phyloP scores from a whole-genome alignment of 37 sponge, comb jelly and placozoan species.

The Haliclona indistincta region DNA sequence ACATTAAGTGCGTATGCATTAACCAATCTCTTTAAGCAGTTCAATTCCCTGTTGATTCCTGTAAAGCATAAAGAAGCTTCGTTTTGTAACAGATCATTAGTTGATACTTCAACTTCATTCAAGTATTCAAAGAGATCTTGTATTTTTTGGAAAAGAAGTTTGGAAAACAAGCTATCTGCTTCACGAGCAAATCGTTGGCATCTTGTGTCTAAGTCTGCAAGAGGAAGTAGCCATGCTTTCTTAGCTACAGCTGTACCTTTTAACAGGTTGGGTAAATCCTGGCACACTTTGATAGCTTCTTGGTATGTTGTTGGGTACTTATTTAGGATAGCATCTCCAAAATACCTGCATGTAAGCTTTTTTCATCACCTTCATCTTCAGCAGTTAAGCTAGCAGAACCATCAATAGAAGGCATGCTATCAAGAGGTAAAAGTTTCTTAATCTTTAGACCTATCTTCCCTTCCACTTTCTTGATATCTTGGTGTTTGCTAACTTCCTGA shows the following conservation, averaged over 20 bases:
- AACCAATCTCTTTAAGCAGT: background rate
- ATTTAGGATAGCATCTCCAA: slow-evolving; percentile 22
- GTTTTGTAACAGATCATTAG: slow-evolving; percentile 14
- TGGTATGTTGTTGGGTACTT: slow-evolving; percentile 25
- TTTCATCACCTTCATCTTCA: background rate
- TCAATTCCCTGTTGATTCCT: slow-evolving; percentile 3
- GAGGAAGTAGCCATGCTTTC: slow-evolving; percentile 30
- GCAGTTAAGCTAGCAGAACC: background rate
- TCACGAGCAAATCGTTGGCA: slow-evolving; percentile 3
- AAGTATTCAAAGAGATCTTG: slow-evolving; percentile 24
- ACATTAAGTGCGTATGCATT: background rate
- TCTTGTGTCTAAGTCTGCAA: slow-evolving; percentile 5
- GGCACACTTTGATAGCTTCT: slow-evolving; percentile 25
- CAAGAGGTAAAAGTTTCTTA: slow-evolving; percentile 8
- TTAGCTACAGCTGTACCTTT: slow-evolving; percentile 15
- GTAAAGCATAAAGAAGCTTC: background rate
- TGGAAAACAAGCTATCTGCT: slow-evolving; percentile 5
- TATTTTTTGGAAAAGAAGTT: slow-evolving; percentile 27
- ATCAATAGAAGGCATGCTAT: background rate
- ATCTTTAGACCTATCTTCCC: slow-evolving; percentile 13
- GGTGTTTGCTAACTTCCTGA: background rate
- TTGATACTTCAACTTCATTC: background rate
- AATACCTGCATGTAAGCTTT: slow-evolving; percentile 28
- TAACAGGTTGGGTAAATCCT: slow-evolving; percentile 7
- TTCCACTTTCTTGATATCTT: background rate